phyloP scores from a whole-genome alignment of 2,888 invertebrate species.

The Metalampra italica region DNA sequence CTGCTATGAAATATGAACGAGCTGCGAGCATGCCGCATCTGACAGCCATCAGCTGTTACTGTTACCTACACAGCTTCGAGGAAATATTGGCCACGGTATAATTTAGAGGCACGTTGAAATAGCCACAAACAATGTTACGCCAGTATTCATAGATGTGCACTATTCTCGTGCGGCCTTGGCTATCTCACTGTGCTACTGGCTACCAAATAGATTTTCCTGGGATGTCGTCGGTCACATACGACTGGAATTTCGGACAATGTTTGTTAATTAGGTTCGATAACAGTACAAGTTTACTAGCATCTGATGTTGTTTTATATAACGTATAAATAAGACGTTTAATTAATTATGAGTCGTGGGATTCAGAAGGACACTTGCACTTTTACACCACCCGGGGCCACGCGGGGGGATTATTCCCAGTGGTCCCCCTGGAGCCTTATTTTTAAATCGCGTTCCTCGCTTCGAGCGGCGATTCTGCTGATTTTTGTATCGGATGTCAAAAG shows the following conservation, averaged over 20 bases:
- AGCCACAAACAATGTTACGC: conserved; percentile 50
- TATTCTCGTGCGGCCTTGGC: conserved; percentile 61
- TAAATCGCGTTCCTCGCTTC: no score
- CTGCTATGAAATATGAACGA: neutral
- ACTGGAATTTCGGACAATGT: neutral
- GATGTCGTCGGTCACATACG: neutral
- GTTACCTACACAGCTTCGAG: conserved; percentile 30
- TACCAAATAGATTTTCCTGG: conserved; percentile 14
- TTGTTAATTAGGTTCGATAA: neutral
- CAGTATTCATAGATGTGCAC: conserved; percentile 47
- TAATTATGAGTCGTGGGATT: no score
- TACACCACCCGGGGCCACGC: no score
- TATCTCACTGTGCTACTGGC: conserved; percentile 36
- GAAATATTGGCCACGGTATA: conserved; percentile 43
- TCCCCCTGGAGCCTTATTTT: no score
- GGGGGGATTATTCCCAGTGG: no score
- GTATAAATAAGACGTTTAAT: no score
- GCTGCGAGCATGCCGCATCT: conserved; percentile 21
- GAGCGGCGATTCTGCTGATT: no score
- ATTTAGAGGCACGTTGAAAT: conserved; percentile 49
- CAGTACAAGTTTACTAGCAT: neutral
- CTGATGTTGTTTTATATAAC: no score
- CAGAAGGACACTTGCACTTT: no score
- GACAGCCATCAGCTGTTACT: conserved; percentile 41
- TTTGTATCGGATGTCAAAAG: no score